Conservation (phyloP, 2,888 invertebrate genomes). For the Mimachlamys varia region DNA sequence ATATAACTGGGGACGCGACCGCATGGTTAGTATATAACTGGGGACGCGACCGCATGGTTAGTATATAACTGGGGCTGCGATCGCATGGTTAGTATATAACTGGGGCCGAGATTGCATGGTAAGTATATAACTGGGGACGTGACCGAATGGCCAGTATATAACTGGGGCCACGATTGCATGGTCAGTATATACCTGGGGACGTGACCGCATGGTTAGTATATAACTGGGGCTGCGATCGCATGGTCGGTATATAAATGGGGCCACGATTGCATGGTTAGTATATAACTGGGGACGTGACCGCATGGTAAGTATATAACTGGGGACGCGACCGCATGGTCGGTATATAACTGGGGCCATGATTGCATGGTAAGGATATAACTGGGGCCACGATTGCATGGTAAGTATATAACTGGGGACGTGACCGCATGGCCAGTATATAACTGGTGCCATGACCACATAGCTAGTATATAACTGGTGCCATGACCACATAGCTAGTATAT, state of each 20-base stretch:
- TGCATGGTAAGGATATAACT: too few species aligned
- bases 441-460: neutral
- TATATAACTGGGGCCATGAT: too few species aligned
- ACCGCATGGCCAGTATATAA: neutral
- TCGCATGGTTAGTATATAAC: too few species aligned
- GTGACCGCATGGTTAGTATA: neutral
- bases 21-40: too few species aligned
- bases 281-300: too few species aligned
- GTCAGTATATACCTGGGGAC: neutral
- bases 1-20: neutral
- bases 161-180: neutral
- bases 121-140: conserved; percentile 74
- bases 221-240: neutral
- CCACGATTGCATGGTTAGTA: neutral
- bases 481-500: neutral
- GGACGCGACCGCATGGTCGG: too few species aligned
- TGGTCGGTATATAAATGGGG: neutral
- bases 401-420: too few species aligned
- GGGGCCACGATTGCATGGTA: too few species aligned
- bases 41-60: neutral
- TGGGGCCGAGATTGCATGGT: too few species aligned
- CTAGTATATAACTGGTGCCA: neutral
- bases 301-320: too few species aligned
- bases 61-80: too few species aligned
- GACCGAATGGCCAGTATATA: conserved; percentile 28